Base-by-base conservation (phyloP, 1,140 invertebrate species). In the Plectus sambesii region DNA sequence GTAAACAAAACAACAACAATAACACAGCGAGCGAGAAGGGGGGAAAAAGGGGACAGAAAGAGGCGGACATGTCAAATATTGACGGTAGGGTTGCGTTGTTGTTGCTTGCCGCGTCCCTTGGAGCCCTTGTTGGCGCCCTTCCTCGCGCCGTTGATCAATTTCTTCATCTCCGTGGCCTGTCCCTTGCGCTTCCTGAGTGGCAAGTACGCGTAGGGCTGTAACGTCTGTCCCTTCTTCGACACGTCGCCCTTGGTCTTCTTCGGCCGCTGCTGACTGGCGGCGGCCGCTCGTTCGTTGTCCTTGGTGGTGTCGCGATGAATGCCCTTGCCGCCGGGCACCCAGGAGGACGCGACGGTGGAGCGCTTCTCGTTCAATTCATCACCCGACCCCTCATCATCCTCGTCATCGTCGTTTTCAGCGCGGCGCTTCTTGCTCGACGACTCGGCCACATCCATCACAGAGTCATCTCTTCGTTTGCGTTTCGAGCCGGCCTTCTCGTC, bases 151-250 rank as follows among this genome's bases (percentile, higher is more conserved):
- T 33, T 17, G 12, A 33, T 12, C 30, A 33, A 33, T 12, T 33
- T 33, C 17, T 17, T 12, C 12, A 33, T 12, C 17, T 33, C 30
- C 12, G 12, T 17, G 17, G 12, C 17, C 30, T 12, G 12, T 33
- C 17, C 17, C 30, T 12, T 12, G 12, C 30, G 30, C 9, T 53
- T 29, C 9, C 47, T 29, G 6, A 55, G 43, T 8, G 53, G 53
- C 25, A 55, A 44, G 37, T 55, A 55, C 12, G 53, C 50, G 22
- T 55, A 55, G 5, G 53, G 53, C 36, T 54, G 53, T 22, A 55
- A 38, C n/a, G 24, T 24, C 19, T 53, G 47, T 20, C 38, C 36
- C 12, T 35, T 5, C 1, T 15, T 5, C 26, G 26, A 33, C 26
- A 27, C 19, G 39, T 48, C 44, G 2, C 24, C n/a, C 41, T 51